A percentile compares a stretch with the other conserved stretches of the same genome.
phyloP scores from a whole-genome alignment of 2,888 invertebrate species.

The Galerucella calmariensis region DNA sequence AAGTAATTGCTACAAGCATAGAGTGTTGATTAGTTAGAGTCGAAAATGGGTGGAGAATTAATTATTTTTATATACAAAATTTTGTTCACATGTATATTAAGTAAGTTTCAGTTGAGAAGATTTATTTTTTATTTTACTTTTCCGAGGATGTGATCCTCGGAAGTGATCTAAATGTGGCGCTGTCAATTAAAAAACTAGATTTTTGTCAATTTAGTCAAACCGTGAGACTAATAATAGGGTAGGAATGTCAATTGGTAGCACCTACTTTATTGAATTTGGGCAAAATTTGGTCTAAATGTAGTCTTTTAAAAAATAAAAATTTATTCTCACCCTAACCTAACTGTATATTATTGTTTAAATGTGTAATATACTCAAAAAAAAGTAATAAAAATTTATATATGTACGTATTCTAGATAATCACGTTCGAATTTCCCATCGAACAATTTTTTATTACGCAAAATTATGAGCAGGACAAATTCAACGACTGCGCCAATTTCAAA shows the following conservation, averaged over 20 bases:
- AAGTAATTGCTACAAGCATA: too few species aligned
- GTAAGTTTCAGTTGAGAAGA: neutral
- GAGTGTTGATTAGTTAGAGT: too few species aligned
- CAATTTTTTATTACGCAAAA: neutral
- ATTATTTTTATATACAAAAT: constrained; percentile 21
- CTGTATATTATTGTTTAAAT: constrained; percentile 33
- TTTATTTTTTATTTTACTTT: neutral
- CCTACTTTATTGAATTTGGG: constrained; percentile 24
- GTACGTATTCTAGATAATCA: constrained; percentile 2
- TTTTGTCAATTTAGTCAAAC: constrained; percentile 6
- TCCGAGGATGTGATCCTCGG: neutral
- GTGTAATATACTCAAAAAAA: constrained; percentile 27
- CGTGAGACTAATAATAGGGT: neutral
- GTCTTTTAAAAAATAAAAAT: constrained; percentile 10
- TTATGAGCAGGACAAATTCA: neutral
- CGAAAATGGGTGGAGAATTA: too few species aligned
- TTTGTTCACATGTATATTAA: neutral
- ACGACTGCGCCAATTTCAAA: constrained; percentile 14
- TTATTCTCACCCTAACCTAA: constrained; percentile 2
- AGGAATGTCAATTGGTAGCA: constrained; percentile 15
- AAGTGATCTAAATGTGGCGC: constrained; percentile 8
- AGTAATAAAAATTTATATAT: constrained; percentile 21
- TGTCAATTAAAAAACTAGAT: constrained; percentile 24
- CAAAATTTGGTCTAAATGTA: constrained; percentile 31
- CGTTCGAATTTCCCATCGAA: neutral